Base-by-base conservation (phyloP, 2,888 invertebrate genomes). In the Zaprionus obscuricornis region DNA sequence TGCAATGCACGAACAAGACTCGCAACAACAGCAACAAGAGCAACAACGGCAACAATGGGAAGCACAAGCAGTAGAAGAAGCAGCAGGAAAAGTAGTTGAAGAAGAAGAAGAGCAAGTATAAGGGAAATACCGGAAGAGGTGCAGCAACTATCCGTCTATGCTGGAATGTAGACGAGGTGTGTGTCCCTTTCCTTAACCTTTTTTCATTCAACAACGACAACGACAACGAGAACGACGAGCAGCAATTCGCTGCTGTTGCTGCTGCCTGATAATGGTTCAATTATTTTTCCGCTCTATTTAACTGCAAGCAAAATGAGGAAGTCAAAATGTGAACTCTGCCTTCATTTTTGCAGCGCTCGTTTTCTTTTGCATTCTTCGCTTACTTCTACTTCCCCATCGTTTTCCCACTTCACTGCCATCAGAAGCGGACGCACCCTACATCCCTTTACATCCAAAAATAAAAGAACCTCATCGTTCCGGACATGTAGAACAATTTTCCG, bases 241-340 rank as follows among this genome's bases (percentile, higher is more conserved):
- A 17, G 31, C 29, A 7, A 20, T 54, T 36, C 43, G 46, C 40
- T 52, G 52, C 11, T 33, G 46, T 10, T 29, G 52, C 42, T 13
- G 63, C 55, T 65, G 69, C 56, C 82, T 81, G 73, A 88, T 88
- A 88, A 88, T 88, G 88, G 74, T 92, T 92, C 91, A 98, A 98
- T 68, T 94, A 93, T 29, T 93, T 92, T 89, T 98, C 97, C 63
- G 96, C 96, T 87, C 93, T 93, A 59, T 94, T 96, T 91, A 96
- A 95, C 70, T 94, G 95, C 76, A 73, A 73, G 72, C 69, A 82
- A 69, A 69, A 64, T 57, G 62, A 57, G 56, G 29, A 62, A 50
- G 24, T 52, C 47, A 27, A 40, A 47, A 27, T 56, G 50, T 36
- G 47, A 39, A 42, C 39, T 42, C 40, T 22, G 29, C 36, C 31